Conservation (phyloP, 2,888 invertebrate species). For the Melitaea athalia region DNA sequence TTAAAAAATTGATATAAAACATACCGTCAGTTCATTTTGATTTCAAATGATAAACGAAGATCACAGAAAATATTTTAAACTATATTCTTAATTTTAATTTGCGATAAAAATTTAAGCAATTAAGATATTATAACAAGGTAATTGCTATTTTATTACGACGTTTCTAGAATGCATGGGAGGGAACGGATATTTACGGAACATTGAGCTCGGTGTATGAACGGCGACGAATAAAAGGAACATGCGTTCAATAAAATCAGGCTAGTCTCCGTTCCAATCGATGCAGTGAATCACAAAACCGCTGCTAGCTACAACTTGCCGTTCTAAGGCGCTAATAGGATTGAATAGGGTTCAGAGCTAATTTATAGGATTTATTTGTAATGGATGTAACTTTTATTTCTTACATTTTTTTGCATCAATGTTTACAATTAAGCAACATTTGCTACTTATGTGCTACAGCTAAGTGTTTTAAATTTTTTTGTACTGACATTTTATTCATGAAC, state of each 20-base stretch:
- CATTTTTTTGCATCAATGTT: background rate
- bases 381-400: background rate
- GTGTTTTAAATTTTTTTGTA: too few species aligned
- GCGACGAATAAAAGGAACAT: constrained; percentile 20
- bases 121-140: background rate
- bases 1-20: too few species aligned
- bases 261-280: constrained; percentile 18
- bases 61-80: too few species aligned
- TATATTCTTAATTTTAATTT: too few species aligned
- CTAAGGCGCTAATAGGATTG: constrained; percentile 3
- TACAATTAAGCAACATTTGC: constrained; percentile 1
- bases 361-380: background rate
- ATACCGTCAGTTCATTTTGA: too few species aligned
- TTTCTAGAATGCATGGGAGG: constrained; percentile 10
- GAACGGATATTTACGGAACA: constrained; percentile 23
- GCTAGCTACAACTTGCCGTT: background rate
- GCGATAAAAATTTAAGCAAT: too few species aligned
- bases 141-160: background rate
- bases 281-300: constrained; percentile 17
- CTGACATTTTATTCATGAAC: too few species aligned
- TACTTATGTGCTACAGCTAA: background rate
- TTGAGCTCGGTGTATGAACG: constrained; percentile 15
- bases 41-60: too few species aligned
- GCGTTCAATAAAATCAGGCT: constrained; percentile 24
- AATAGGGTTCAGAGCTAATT: background rate